phyloP scores from a whole-genome alignment of 2,797 vertebrate genomes.

The Aeoliscus strigatus region DNA sequence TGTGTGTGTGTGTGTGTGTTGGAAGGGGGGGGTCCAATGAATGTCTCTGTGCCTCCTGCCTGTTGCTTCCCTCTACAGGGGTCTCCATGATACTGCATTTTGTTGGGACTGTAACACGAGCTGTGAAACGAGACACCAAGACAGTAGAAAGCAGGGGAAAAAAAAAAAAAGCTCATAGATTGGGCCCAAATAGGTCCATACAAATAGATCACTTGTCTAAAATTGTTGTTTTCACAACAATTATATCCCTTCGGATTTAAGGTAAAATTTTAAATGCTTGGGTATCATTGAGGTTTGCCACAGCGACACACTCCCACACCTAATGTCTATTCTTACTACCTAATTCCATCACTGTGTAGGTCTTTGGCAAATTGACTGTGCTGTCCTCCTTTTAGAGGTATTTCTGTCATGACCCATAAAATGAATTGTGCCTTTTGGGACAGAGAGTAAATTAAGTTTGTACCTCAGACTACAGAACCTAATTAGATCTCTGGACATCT shows the following conservation, averaged over 20 bases:
- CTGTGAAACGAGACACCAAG: neutral
- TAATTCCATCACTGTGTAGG: slow-evolving; percentile 24
- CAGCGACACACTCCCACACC: neutral
- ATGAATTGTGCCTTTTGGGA: slow-evolving; percentile 40
- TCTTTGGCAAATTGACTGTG: slow-evolving; percentile 26
- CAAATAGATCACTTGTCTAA: too few species aligned
- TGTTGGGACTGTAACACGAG: slow-evolving; percentile 27
- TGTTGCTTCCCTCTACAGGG: slow-evolving; percentile 74
- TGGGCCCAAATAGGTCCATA: too few species aligned
- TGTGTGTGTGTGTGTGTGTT: too few species aligned
- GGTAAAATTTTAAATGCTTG: neutral
- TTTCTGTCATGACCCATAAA: slow-evolving; percentile 62
- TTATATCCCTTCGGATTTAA: too few species aligned
- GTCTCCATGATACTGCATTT: slow-evolving; percentile 51
- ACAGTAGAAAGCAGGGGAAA: too few species aligned
- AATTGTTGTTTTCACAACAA: too few species aligned
- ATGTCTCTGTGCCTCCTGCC: slow-evolving; percentile 8
- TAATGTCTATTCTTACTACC: slow-evolving; percentile 9
- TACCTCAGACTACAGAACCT: slow-evolving; percentile 27
- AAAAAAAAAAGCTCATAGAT: too few species aligned
- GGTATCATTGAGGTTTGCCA: neutral
- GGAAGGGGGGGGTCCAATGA: too few species aligned
- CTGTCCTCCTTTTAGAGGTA: slow-evolving; percentile 59
- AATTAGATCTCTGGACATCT: slow-evolving; percentile 36
- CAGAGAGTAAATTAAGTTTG: slow-evolving; percentile 34